Evolutionary conservation across 1,140 invertebrate species (phyloP).

Genomic region (Neodiprion lecontei): DNA sequence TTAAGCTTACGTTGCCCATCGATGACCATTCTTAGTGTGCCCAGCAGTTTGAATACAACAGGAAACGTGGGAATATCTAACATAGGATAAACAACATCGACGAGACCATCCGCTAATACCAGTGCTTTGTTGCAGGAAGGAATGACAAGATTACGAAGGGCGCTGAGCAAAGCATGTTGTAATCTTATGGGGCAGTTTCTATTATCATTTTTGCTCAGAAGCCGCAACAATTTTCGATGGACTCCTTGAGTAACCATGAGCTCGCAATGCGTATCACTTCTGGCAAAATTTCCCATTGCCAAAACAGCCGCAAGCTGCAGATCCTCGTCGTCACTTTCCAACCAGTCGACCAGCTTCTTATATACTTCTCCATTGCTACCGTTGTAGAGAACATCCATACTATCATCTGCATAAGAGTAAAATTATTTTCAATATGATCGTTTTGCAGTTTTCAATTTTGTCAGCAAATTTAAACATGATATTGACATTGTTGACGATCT

Average conservation of each 20-base stretch:
- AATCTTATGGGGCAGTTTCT: constrained; percentile 73
- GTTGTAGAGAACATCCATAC: constrained; percentile 82
- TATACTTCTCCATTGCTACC: constrained; percentile 77
- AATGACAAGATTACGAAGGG: constrained; percentile 84
- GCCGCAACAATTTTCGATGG: constrained; percentile 74
- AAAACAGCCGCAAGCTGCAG: constrained; percentile 81
- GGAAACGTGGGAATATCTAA: constrained; percentile 76
- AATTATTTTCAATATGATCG: constrained; percentile 14
- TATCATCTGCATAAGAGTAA: constrained; percentile 72
- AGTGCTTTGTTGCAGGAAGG: constrained; percentile 77
- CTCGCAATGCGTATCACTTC: constrained; percentile 83
- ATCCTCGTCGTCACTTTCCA: constrained; percentile 76
- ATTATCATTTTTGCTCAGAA: constrained; percentile 66
- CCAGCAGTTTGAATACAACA: constrained; percentile 87
- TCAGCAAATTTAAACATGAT: constrained; percentile 1
- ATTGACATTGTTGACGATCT: background rate
- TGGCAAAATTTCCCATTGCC: constrained; percentile 88
- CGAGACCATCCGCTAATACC: constrained; percentile 75
- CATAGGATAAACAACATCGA: constrained; percentile 77
- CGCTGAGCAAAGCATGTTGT: constrained; percentile 83
- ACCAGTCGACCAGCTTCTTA: constrained; percentile 75
- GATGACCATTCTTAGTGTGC: constrained; percentile 84
- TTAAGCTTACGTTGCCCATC: constrained; percentile 73
- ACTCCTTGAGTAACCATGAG: constrained; percentile 82
- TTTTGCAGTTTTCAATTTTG: constrained; percentile 21